A percentile compares a stretch with the other conserved stretches of the same genome.
These are phyloP conservation scores for Corapipo altera DNA, from an alignment of 2,113 vertebrate genomes.

Conservation along the genomic window DNA sequence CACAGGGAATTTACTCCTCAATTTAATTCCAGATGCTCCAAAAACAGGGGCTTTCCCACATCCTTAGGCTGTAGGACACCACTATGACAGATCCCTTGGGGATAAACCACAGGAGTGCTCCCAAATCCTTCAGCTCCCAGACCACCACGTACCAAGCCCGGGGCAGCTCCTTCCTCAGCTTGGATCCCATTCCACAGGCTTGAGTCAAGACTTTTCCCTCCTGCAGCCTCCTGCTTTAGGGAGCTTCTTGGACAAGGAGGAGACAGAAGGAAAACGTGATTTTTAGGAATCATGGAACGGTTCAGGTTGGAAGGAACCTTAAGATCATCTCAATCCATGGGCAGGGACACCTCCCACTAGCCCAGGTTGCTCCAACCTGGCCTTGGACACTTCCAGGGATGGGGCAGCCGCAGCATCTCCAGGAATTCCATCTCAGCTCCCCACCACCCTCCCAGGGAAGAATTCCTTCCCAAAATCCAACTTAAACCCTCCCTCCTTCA, in stretches of 20 bases:
- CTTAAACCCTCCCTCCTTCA: background rate
- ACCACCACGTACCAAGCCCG: background rate
- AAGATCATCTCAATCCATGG: too few relatives aligned
- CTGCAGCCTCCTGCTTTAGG: slow-evolving; percentile 7
- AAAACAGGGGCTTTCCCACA: background rate
- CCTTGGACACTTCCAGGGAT: background rate
- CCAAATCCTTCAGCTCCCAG: accelerated
- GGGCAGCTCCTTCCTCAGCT: background rate
- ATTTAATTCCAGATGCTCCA: background rate
- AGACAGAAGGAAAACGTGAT: background rate
- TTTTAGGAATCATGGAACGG: background rate
- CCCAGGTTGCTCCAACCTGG: background rate
- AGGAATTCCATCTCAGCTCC: accelerated
- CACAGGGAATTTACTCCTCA: background rate
- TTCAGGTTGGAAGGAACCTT: background rate
- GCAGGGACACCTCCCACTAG: background rate
- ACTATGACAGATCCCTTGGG: background rate
- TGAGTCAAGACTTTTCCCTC: background rate
- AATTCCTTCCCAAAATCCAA: background rate
- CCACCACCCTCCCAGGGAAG: background rate
- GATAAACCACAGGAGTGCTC: accelerated
- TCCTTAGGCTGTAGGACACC: background rate
- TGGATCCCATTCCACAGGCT: background rate
- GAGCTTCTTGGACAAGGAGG: slow-evolving; percentile 27
- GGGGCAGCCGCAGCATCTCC: accelerated